Conservation (phyloP, 2,797 vertebrate genomes). For the Heliangelus exortis region DNA sequence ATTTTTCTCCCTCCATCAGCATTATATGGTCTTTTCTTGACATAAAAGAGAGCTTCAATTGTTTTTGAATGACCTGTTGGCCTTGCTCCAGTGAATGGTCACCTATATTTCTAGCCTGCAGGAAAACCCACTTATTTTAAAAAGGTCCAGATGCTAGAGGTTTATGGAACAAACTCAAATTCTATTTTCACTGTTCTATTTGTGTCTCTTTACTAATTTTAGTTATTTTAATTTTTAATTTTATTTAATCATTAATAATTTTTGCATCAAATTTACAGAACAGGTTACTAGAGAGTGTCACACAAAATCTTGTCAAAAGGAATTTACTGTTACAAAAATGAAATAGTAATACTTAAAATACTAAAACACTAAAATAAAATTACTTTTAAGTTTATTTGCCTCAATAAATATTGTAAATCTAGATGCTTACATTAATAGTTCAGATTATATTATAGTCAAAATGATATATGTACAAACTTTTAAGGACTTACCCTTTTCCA, state of each 20-base stretch:
- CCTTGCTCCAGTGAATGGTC: background rate
- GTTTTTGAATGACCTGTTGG: background rate
- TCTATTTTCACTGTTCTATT: background rate
- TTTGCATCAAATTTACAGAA: background rate
- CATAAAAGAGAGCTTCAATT: background rate
- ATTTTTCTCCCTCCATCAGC: background rate
- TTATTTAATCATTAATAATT: no score
- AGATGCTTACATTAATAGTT: background rate
- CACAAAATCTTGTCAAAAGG: background rate
- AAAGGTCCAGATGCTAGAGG: background rate
- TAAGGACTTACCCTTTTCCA: background rate
- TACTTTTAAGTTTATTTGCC: background rate
- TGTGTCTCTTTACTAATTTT: background rate
- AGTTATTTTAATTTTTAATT: no score
- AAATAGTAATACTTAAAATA: background rate
- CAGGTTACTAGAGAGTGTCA: background rate
- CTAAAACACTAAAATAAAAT: background rate
- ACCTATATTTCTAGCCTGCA: background rate
- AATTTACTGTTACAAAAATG: background rate
- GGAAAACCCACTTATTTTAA: background rate
- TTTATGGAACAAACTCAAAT: background rate
- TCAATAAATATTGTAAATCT: background rate
- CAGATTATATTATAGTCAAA: background rate
- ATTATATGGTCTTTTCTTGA: background rate
- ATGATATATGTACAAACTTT: background rate